These are phyloP conservation scores for Sciurus vulgaris DNA, from an alignment of 2,797 vertebrate species.

Conservation along the genomic window DNA sequence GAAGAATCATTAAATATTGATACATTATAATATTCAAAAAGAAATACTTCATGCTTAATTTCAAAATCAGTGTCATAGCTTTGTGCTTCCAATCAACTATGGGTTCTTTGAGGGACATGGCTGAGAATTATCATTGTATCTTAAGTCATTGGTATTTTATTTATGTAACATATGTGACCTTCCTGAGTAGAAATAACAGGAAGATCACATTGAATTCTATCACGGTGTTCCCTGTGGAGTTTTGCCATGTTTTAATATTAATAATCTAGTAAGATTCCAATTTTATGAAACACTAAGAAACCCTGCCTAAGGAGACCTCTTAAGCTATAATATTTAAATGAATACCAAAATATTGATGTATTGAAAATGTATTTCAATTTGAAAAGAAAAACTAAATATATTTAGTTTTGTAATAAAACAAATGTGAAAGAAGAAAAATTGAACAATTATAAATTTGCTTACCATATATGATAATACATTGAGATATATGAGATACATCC, in stretches of 20 bases:
- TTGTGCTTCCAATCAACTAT: background rate
- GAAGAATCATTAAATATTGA: background rate
- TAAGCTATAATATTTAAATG: background rate
- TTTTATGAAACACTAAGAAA: background rate
- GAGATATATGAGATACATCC: background rate
- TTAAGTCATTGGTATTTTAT: background rate
- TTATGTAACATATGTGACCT: background rate
- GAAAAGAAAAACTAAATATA: background rate
- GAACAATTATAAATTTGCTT: background rate
- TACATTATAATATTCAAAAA: background rate
- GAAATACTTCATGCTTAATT: background rate
- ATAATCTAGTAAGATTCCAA: background rate
- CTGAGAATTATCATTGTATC: background rate
- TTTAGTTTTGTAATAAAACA: background rate
- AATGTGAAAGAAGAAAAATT: background rate
- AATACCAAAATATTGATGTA: background rate
- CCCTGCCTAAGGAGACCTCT: background rate
- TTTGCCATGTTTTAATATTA: background rate
- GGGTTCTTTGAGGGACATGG: background rate
- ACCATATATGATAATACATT: background rate
- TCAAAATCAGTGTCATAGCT: background rate
- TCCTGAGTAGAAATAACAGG: background rate
- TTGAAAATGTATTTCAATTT: background rate
- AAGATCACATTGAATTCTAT: background rate
- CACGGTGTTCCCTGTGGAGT: background rate